These are phyloP conservation scores for Phasianus colchicus DNA, from an alignment of 2,113 vertebrate species.

Conservation along the genomic window DNA sequence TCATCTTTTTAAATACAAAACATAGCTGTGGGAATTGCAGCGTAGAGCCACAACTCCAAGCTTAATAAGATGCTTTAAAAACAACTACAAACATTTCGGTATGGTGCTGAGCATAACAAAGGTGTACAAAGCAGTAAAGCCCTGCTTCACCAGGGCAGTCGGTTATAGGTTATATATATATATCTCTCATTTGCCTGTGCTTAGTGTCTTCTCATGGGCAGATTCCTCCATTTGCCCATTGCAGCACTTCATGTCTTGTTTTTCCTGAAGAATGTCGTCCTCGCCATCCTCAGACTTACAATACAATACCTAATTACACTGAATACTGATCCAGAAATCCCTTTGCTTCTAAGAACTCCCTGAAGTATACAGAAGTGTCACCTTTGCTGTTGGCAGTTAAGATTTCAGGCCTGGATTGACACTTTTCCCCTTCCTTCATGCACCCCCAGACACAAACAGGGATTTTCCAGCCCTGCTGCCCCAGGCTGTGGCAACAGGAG, in stretches of 20 bases:
- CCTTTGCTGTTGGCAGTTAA: background rate
- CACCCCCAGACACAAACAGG: background rate
- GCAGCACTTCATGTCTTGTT: background rate
- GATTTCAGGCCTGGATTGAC: background rate
- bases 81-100: background rate
- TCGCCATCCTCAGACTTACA: background rate
- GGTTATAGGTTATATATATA: background rate
- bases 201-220: background rate
- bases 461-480: no score
- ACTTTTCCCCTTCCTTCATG: background rate
- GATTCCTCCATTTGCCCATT: background rate
- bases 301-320: background rate
- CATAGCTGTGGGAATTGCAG: background rate
- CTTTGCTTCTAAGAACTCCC: background rate
- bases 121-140: background rate
- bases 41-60: conserved; percentile 6
- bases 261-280: conserved; percentile 15
- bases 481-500: no score
- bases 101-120: conserved; percentile 22
- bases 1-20: background rate
- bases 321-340: conserved; percentile 15
- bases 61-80: background rate
- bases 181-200: background rate
- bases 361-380: background rate
- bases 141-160: background rate